These are phyloP conservation scores for Coleophora flavipennella DNA, from an alignment of 2,888 invertebrate species.

Conservation along the genomic window DNA sequence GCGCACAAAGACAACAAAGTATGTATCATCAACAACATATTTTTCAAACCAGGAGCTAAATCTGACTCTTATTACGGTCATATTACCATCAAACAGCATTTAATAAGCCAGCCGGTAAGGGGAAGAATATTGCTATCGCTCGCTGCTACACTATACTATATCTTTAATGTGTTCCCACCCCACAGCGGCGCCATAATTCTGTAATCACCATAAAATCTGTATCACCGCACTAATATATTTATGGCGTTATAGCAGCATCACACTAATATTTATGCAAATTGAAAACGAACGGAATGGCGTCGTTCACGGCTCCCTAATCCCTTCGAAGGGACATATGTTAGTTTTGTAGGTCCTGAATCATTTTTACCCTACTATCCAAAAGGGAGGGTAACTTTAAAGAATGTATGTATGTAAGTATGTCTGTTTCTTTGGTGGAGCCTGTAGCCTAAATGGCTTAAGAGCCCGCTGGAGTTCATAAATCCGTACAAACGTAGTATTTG, in stretches of 20 bases:
- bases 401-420: too few species aligned
- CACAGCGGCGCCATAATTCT: slow-evolving; percentile 50
- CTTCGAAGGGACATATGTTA: slow-evolving; percentile 48
- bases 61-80: slow-evolving; percentile 2
- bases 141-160: too few species aligned
- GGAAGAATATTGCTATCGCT: slow-evolving; percentile 11
- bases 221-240: slow-evolving; percentile 70
- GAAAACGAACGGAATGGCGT: slow-evolving; percentile 65
- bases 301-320: slow-evolving; percentile 62
- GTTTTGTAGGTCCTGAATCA: slow-evolving; percentile 18
- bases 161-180: slow-evolving; percentile 34
- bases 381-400: too few species aligned
- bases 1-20: too few species aligned
- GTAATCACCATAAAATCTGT: slow-evolving; percentile 72
- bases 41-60: too few species aligned
- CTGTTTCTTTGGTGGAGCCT: too few species aligned
- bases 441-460: too few species aligned
- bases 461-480: too few species aligned
- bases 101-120: slow-evolving; percentile 8
- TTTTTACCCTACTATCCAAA: too few species aligned
- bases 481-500: too few species aligned
- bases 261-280: slow-evolving; percentile 73
- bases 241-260: slow-evolving; percentile 54
- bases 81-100: slow-evolving; percentile 7
- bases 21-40: not conserved